Evolutionary conservation across 2,888 invertebrate species (phyloP), one percentile per base, ranked within the genome.

Genomic region (Podabrus alpinus): DNA sequence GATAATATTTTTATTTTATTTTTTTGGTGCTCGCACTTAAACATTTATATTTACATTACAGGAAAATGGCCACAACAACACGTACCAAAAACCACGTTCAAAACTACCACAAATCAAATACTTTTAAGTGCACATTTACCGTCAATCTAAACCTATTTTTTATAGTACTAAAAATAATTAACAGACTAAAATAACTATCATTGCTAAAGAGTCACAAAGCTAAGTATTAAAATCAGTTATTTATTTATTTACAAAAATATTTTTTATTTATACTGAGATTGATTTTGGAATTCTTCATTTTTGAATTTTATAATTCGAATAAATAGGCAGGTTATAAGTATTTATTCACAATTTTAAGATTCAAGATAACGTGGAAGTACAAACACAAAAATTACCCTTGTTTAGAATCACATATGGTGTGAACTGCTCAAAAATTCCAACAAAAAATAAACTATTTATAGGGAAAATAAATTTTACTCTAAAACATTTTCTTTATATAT

Each of bases 81-180:
- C 75, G 13, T 72, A 61, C 70, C 72, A 24, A 76, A 69, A 76
- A 76, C 72, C 75, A 76, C 72, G 72, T 45, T 45, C 45, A 72
- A n/a, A 75, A 69, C 16, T 69, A 72, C 70, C 71, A 74, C 71
- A 68, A 71, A 74, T 68, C 71, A 71, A 74, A 73, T 62, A 68
- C 70, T 45, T 45, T 45, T 45, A 45, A 45, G 45, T 45, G 45
- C 71, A 71, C 71, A 68, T 74, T 19, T 71, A 74, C 74, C 61
- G 68, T 59, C 71, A 74, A 74, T 68, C 29, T 70, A 62, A 64
- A n/a, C 17, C 62, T 21, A 64, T 64, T 64, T 74, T 68, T 74
- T 68, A 64, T 71, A 66, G 68, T 68, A 71, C 68, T 74, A 74
- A 74, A 74, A 74, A 62, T 74, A 74, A 74, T 71, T 74, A 74